Evolutionary conservation across 1,140 invertebrate species (phyloP), one percentile per base, ranked within the genome.

Genomic region (Drosophila triauraria): DNA sequence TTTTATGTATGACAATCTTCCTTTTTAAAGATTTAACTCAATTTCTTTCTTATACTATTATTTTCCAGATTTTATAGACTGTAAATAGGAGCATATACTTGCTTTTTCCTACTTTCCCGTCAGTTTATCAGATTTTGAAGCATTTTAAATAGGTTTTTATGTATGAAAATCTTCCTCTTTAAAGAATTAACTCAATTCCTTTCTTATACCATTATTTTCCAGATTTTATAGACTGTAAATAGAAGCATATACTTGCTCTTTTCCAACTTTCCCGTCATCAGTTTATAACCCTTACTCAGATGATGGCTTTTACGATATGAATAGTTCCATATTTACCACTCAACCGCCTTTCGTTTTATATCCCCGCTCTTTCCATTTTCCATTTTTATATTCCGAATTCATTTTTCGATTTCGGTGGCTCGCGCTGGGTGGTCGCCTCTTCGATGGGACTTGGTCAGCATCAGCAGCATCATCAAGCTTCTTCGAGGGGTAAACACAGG

Each of bases 401-500:
- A 48, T 48, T 67, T 53, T 53, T 10, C 35, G 13, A 63, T 48
- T 67, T 53, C 23, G 46, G n/a, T 60, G 27, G 13, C 58, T 32
- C 42, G 9, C 42, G 9, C 44, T 69, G 65, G 65, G 38, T 69
- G 65, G 63, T 67, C 63, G 1, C 3, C 23, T 15, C 12, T 13
- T 63, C 35, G 20, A 10, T 50, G 57, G 25, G 42, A 40, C 44
- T 68, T 35, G 65, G 60, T 25, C 65, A 64, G 65, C 64, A 60
- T 20, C 20, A 20, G 20, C 20, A 20, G 20, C 20, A 20, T 44
- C 30, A 62, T 17, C 23, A 48, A 13, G 13, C 40, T 23, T 50
- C 32, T 15, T 65, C 20, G 60, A 44, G 40, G 46, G 46, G 20
- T 13, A 53, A 53, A 53, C 67, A 65, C 38, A 62, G 23, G 30